Base-by-base conservation (phyloP, 2,888 invertebrate species). In the Spilarctia lutea region DNA sequence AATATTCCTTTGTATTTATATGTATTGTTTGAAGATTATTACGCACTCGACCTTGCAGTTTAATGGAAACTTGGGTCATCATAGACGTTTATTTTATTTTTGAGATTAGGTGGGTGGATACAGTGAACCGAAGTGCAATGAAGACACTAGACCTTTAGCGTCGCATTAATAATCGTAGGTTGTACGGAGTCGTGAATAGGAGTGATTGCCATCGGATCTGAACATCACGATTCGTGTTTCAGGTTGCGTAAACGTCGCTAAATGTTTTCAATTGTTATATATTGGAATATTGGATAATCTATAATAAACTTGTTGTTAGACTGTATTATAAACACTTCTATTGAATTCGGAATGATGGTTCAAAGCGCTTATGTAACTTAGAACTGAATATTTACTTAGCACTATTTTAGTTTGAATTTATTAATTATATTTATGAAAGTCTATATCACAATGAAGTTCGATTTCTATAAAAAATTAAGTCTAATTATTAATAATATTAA, bases 191-290 rank as follows among this genome's bases (percentile, higher is more conserved):
- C 94, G 94, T 94, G 94, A 93, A 93, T 91, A 88, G 89, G 86
- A 88, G 89, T 92, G 94, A 94, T 94, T 94, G 93, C 93, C 90
- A 92, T 92, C 89, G 89, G 90, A 91, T 90, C 89, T 89, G 82
- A 85, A 86, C 89, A 89, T 94, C 94, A 95, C 94, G 94, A 94
- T 83, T 84, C 71, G 75, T 77, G 76, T 80, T 73, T 77, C 68
- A 77, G 73, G 79, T 92, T 92, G 90, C 87, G 89, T 89, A 93
- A 92, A 79, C 87, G 86, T 81, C 86, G 87, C 90, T 93, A 94
- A 94, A 93, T 91, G 91, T 91, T 92, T 88, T 90, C 90, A 91
- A 93, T 91, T 91, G 90, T 89, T 82, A 84, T 84, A 67, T 83
- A 76, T 83, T 75, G 71, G 71, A 75, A 76, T 73, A 79, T 81